phyloP scores from a whole-genome alignment of 2,888 invertebrate species.

The Euclidia mi region DNA sequence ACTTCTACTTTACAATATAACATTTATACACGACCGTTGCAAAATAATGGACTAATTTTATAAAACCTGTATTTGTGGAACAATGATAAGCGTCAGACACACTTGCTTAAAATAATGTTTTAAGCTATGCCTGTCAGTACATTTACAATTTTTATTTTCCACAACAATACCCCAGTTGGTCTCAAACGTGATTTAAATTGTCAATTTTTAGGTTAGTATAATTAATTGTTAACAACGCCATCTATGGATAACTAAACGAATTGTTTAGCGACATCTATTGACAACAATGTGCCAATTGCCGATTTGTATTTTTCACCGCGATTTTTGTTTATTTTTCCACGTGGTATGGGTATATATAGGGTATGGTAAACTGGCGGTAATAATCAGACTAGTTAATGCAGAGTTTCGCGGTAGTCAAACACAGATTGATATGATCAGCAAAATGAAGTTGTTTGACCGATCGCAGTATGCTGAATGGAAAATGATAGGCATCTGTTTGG shows the following conservation, averaged over 20 bases:
- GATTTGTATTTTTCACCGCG: background rate
- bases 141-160: slow-evolving; percentile 40
- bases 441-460: background rate
- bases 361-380: no score
- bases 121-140: slow-evolving; percentile 54
- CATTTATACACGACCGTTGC: slow-evolving; percentile 61
- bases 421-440: background rate
- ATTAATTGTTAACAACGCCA: slow-evolving; percentile 20
- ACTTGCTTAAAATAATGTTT: slow-evolving; percentile 54
- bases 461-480: background rate
- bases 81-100: slow-evolving; percentile 46
- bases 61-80: slow-evolving; percentile 55
- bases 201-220: slow-evolving; percentile 11
- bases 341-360: no score
- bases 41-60: slow-evolving; percentile 74
- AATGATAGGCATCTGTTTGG: background rate
- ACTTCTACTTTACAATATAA: slow-evolving; percentile 55
- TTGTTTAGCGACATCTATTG: slow-evolving; percentile 13
- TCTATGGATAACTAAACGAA: slow-evolving; percentile 7
- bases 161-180: slow-evolving; percentile 8
- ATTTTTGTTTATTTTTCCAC: background rate
- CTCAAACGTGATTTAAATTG: slow-evolving; percentile 4
- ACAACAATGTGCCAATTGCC: slow-evolving; percentile 1
- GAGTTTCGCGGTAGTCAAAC: background rate
- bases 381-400: background rate